phyloP scores from a whole-genome alignment of 2,113 vertebrate species.

The Pseudopodoces humilis region DNA sequence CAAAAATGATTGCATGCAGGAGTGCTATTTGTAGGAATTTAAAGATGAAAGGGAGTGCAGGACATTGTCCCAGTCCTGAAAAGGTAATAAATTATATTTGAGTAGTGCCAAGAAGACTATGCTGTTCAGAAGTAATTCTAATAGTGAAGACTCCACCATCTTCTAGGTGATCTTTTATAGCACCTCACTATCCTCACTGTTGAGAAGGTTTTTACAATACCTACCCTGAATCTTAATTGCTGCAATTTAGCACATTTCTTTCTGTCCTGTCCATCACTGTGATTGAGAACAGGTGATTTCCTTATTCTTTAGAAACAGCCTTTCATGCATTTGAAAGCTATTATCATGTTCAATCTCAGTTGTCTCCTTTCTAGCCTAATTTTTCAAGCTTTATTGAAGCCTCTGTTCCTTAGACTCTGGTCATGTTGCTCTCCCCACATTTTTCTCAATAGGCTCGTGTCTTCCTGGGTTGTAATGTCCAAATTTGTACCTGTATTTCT shows the following conservation, averaged over 20 bases:
- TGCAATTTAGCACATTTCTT: slow-evolving; percentile 18
- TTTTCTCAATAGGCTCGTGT: background rate
- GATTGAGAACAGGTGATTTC: slow-evolving; percentile 41
- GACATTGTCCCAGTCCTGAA: background rate
- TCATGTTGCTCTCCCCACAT: slow-evolving; percentile 2
- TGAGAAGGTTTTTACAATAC: background rate
- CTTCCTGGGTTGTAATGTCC: background rate
- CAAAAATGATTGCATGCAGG: background rate
- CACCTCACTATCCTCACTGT: background rate
- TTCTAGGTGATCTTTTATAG: background rate
- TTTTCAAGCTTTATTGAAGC: slow-evolving; percentile 1
- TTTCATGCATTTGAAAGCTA: slow-evolving; percentile 42
- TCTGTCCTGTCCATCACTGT: slow-evolving; percentile 26
- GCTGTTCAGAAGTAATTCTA: background rate
- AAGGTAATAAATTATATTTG: background rate
- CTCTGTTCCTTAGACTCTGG: background rate
- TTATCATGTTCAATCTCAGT: slow-evolving; percentile 34
- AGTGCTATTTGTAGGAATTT: background rate
- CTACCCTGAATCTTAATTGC: slow-evolving; percentile 46
- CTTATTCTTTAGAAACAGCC: slow-evolving; percentile 27
- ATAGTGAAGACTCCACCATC: background rate
- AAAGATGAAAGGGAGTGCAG: background rate
- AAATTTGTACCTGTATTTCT: background rate
- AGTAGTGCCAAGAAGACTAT: background rate
- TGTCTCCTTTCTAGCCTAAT: slow-evolving; percentile 11